phyloP scores from a whole-genome alignment of 2,797 vertebrate species.

The Halcyon smyrnensis region DNA sequence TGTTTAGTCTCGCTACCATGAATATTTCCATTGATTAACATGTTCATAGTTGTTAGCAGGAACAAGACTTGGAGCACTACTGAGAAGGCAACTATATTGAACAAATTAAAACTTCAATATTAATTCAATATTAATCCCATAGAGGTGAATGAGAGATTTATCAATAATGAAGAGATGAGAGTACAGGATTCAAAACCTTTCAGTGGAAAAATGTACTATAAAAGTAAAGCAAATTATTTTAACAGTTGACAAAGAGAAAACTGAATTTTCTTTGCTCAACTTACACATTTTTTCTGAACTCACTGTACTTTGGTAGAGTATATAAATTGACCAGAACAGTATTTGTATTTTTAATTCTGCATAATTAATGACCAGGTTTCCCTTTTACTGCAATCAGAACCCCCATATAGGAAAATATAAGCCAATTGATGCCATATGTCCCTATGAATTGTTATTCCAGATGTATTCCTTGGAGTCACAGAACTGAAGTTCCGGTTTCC shows the following conservation, averaged over 20 bases:
- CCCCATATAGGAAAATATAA: constrained; percentile 50
- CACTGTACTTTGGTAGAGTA: neutral
- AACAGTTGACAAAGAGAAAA: constrained; percentile 1
- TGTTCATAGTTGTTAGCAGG: neutral
- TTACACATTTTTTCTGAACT: neutral
- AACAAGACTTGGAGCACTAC: neutral
- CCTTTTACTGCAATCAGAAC: constrained; percentile 23
- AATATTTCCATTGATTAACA: neutral
- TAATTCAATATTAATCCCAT: neutral
- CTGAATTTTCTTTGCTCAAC: neutral
- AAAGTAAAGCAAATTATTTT: neutral
- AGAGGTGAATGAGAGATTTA: neutral
- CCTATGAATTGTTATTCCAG: constrained; percentile 59
- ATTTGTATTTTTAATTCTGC: constrained; percentile 26
- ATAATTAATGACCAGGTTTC: constrained; percentile 30
- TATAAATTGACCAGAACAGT: neutral
- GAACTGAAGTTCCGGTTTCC: constrained; percentile 57
- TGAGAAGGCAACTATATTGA: neutral
- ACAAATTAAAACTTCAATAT: neutral
- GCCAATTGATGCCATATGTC: constrained; percentile 75
- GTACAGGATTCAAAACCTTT: neutral
- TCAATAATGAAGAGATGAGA: neutral
- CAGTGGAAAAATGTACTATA: neutral
- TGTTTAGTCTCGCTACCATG: neutral
- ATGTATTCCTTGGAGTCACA: constrained; percentile 61